These are phyloP conservation scores for Zoanthus sociatus DNA, from an alignment of 92 coral and sea anemone genomes.

Conservation along the genomic window DNA sequence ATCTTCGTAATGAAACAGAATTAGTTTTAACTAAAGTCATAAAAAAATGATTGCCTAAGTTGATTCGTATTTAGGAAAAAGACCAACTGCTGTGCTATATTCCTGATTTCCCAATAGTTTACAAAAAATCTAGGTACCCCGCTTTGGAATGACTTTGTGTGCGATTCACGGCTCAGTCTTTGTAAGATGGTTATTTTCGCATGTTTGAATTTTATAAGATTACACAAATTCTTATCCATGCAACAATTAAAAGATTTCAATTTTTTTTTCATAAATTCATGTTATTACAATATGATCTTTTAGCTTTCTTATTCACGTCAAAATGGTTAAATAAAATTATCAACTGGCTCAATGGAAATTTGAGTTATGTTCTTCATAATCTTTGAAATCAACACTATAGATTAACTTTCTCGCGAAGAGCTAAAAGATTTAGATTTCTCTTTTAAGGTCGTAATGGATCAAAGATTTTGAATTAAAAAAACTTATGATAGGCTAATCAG, in stretches of 20 bases:
- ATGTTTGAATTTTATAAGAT: not conserved
- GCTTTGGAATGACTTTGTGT: slow-evolving; percentile 23
- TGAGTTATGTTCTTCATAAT: slow-evolving; percentile 9
- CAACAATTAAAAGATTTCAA: not conserved
- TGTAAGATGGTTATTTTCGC: not conserved
- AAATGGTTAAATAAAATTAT: slow-evolving; percentile 17
- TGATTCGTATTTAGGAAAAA: slow-evolving; percentile 63
- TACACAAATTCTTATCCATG: not conserved
- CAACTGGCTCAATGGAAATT: slow-evolving; percentile 8
- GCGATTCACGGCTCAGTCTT: not conserved
- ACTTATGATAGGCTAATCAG: slow-evolving; percentile 76
- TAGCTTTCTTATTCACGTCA: not conserved
- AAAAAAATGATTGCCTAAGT: slow-evolving; percentile 47
- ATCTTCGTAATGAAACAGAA: slow-evolving; percentile 44
- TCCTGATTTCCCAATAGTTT: slow-evolving; percentile 19
- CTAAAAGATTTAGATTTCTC: slow-evolving; percentile 47
- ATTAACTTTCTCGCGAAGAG: slow-evolving; percentile 46
- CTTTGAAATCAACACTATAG: slow-evolving; percentile 35
- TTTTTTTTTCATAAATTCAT: not conserved
- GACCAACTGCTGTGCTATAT: slow-evolving; percentile 62
- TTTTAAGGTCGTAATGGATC: slow-evolving; percentile 66
- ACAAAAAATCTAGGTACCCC: not conserved
- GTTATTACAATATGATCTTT: not conserved
- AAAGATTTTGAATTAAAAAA: slow-evolving; percentile 73
- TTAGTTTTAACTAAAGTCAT: slow-evolving; percentile 36